These are phyloP conservation scores for Sebastes melanostomus DNA, from an alignment of 2,797 vertebrate genomes.

Conservation along the genomic window DNA sequence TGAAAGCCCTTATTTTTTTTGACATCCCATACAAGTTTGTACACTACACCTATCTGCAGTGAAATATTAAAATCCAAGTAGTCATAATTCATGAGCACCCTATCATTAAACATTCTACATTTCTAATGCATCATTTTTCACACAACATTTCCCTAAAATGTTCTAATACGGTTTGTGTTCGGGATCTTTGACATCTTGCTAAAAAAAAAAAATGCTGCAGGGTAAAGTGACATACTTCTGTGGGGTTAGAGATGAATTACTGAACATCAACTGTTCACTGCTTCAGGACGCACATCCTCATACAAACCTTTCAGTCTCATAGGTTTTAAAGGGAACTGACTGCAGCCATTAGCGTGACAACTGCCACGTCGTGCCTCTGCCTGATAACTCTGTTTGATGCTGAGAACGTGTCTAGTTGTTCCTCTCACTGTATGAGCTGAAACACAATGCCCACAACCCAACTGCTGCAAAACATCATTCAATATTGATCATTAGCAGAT, in stretches of 20 bases:
- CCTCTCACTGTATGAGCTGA: not conserved
- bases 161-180: not conserved
- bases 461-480: constrained; percentile 44
- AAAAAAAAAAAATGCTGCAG: not conserved
- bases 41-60: not conserved
- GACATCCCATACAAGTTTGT: not conserved
- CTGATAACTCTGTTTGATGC: not conserved
- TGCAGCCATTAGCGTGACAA: not conserved
- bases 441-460: constrained; percentile 1
- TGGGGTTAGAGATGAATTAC: not conserved
- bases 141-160: not conserved
- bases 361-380: not conserved
- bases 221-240: not conserved
- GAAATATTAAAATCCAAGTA: not conserved
- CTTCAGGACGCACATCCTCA: not conserved
- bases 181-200: not conserved
- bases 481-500: constrained; percentile 50
- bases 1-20: too few species aligned
- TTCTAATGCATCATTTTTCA: not conserved
- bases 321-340: not conserved
- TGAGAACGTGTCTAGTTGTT: constrained; percentile 31
- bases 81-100: not conserved
- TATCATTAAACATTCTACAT: not conserved
- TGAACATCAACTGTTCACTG: not conserved
- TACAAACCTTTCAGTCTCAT: not conserved